Conservation (phyloP, 1,140 invertebrate genomes). For the Orchestia grillus region DNA sequence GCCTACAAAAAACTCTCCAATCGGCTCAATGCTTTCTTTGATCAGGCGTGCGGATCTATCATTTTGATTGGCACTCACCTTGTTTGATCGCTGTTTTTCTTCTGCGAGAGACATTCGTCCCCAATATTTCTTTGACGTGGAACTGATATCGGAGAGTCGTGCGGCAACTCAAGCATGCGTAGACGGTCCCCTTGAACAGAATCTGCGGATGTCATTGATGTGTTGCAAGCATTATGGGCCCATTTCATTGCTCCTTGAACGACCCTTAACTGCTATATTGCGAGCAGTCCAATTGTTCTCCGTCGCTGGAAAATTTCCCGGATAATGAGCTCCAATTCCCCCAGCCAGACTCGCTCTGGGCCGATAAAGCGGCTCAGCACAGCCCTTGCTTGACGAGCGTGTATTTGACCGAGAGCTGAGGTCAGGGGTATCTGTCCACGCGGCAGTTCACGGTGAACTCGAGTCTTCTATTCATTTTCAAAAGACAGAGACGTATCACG, state of each 20-base stretch:
- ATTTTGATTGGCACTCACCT: background rate
- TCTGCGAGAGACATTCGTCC: background rate
- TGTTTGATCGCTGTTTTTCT: too few species aligned
- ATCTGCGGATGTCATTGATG: slow-evolving; percentile 45
- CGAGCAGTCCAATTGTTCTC: slow-evolving; percentile 40
- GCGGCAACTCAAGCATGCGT: background rate
- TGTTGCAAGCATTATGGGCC: slow-evolving; percentile 26
- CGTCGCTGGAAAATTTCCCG: slow-evolving; percentile 41
- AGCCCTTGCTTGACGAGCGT: background rate
- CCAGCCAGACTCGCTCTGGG: background rate
- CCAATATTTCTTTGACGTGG: background rate
- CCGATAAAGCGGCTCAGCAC: background rate
- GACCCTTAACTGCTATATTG: slow-evolving; percentile 54
- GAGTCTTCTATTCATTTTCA: too few species aligned
- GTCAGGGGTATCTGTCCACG: background rate
- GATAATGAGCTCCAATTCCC: slow-evolving; percentile 25
- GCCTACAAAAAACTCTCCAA: too few species aligned
- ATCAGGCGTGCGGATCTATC: background rate
- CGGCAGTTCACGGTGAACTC: background rate
- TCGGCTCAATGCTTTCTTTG: too few species aligned
- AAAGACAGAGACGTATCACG: too few species aligned
- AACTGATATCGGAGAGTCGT: background rate
- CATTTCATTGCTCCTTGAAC: slow-evolving; percentile 50
- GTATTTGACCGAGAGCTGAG: background rate
- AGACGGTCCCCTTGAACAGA: background rate